Percentiles rank a stretch among this genome's conserved stretches.
These are phyloP conservation scores for Polymixis flavicincta DNA, from an alignment of 2,888 invertebrate genomes.

Conservation along the genomic window DNA sequence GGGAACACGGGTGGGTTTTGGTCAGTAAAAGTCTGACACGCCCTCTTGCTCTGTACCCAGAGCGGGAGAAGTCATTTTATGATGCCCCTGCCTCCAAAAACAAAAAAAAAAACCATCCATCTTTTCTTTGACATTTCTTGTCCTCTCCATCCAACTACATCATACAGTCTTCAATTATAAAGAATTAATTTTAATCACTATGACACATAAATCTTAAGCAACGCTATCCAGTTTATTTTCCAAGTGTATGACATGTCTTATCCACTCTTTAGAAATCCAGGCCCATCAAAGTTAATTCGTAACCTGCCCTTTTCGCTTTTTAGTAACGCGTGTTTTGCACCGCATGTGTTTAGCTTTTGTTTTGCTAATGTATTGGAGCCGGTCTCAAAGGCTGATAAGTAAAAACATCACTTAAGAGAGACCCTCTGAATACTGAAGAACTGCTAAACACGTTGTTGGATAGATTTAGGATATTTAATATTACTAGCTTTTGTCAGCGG, in stretches of 20 bases:
- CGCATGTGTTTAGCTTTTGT: conserved; percentile 62
- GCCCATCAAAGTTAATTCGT: conserved; percentile 62
- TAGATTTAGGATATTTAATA: no score
- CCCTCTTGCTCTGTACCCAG: no score
- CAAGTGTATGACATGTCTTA: conserved; percentile 22
- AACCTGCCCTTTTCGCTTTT: conserved; percentile 64
- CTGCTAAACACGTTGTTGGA: no score
- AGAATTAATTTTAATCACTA: neutral
- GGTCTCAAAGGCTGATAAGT: conserved; percentile 29
- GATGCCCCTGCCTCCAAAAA: no score
- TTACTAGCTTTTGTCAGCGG: no score
- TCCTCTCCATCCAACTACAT: neutral
- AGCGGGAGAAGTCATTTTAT: no score
- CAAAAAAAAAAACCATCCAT: no score
- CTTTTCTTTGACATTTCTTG: neutral
- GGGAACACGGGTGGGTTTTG: no score
- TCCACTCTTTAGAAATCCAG: conserved; percentile 45
- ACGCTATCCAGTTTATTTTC: neutral
- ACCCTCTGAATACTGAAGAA: neutral
- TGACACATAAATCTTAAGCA: neutral
- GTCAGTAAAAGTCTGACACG: no score
- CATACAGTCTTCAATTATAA: neutral
- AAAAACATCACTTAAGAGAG: conserved; percentile 4
- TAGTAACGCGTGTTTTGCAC: conserved; percentile 62
- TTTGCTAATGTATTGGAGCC: conserved; percentile 59